A percentile compares a stretch with the other conserved stretches of the same genome.
Evolutionary conservation across 2,797 vertebrate species (phyloP).

Genomic region (Notoglanidium macrostoma): DNA sequence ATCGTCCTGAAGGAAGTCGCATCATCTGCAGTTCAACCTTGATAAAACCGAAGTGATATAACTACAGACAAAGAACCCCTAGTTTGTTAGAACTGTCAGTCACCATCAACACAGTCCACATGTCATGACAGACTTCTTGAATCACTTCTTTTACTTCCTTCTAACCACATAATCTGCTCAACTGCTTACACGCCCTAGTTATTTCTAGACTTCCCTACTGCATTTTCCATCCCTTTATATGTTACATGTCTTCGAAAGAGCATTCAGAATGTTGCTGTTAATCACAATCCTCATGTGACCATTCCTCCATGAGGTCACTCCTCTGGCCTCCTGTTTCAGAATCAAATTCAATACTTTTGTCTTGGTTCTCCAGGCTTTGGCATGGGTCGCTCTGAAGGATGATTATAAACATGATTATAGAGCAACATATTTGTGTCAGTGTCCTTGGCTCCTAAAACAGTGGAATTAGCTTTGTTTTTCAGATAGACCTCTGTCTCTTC

Average conservation of each 20-base stretch:
- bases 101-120: neutral
- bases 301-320: neutral
- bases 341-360: neutral
- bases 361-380: neutral
- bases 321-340: neutral
- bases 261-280: constrained; percentile 2
- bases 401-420: neutral
- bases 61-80: neutral
- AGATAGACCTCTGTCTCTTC: neutral
- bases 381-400: neutral
- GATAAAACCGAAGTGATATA: neutral
- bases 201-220: neutral
- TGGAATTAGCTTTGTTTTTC: too few relatives aligned
- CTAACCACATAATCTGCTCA: neutral
- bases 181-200: neutral
- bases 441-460: neutral
- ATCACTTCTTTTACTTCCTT: neutral
- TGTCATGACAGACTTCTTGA: neutral
- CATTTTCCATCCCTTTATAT: neutral
- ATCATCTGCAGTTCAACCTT: neutral
- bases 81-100: neutral
- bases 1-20: neutral
- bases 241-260: neutral
- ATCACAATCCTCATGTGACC: neutral
- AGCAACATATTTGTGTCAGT: neutral